A percentile compares a stretch with the other conserved stretches of the same genome.
phyloP scores from a whole-genome alignment of 2,888 invertebrate species.

The Argyra leucocephala region DNA sequence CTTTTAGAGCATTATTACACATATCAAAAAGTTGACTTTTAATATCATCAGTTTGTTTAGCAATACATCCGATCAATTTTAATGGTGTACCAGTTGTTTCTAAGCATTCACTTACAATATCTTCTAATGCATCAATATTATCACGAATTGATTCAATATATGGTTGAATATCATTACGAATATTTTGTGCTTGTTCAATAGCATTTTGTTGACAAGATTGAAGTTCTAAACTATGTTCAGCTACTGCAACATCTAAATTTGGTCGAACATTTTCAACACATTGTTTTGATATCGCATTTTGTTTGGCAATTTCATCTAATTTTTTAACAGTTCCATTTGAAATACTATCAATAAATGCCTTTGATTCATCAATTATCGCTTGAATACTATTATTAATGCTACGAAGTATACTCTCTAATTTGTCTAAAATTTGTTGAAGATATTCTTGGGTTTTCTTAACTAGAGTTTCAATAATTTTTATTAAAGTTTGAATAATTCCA shows the following conservation, averaged over 20 bases:
- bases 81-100: not conserved
- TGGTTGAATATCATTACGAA: not conserved
- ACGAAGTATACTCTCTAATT: not conserved
- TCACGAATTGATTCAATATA: not conserved
- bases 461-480: not conserved
- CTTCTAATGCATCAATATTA: not conserved
- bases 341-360: not conserved
- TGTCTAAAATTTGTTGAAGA: not conserved
- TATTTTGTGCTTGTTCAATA: not conserved
- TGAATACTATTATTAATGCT: not conserved
- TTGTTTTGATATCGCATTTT: not conserved
- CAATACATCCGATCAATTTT: not conserved
- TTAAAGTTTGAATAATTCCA: not conserved
- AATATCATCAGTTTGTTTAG: not conserved
- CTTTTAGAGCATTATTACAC: not conserved
- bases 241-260: not conserved
- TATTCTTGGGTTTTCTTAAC: not conserved
- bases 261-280: slow-evolving; percentile 10
- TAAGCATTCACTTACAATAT: not conserved
- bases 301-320: slow-evolving; percentile 8
- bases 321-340: not conserved
- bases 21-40: not conserved
- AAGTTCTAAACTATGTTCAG: not conserved
- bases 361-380: not conserved
- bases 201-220: not conserved